phyloP scores from a whole-genome alignment of 2,888 invertebrate species.

The Metacarcinus magister region DNA sequence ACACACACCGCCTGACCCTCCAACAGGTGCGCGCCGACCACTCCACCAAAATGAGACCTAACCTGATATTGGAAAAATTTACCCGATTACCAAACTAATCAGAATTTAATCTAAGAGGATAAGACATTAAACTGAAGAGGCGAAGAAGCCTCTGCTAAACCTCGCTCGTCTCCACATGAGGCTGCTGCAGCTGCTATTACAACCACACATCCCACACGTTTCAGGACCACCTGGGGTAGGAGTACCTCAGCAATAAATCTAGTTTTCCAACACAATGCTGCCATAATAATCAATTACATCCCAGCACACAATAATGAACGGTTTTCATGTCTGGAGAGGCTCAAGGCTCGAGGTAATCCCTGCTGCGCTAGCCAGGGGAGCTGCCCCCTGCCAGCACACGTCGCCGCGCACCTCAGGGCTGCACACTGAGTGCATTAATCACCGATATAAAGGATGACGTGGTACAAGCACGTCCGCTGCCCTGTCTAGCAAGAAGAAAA shows the following conservation, averaged over 20 bases:
- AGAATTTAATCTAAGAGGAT: background rate
- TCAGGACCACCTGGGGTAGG: background rate
- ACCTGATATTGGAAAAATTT: conserved; percentile 26
- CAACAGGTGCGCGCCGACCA: background rate
- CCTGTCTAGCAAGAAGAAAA: no score
- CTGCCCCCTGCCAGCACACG: background rate
- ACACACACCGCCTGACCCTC: background rate
- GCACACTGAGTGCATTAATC: background rate
- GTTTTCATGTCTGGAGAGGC: background rate
- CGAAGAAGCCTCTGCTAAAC: background rate
- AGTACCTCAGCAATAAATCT: background rate
- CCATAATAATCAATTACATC: background rate
- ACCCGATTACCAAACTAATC: conserved; percentile 27
- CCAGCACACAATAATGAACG: background rate
- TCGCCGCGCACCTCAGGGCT: background rate
- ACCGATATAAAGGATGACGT: background rate
- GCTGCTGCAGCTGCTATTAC: background rate
- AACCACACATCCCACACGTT: background rate
- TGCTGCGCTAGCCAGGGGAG: background rate
- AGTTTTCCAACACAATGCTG: background rate
- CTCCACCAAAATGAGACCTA: background rate
- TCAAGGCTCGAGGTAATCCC: background rate
- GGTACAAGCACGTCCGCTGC: background rate
- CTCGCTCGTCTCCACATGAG: background rate
- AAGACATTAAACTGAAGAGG: background rate